A percentile compares a stretch with the other conserved stretches of the same genome.
These are phyloP conservation scores for Toxonevra muliebris DNA, from an alignment of 2,888 invertebrate genomes.

Conservation along the genomic window DNA sequence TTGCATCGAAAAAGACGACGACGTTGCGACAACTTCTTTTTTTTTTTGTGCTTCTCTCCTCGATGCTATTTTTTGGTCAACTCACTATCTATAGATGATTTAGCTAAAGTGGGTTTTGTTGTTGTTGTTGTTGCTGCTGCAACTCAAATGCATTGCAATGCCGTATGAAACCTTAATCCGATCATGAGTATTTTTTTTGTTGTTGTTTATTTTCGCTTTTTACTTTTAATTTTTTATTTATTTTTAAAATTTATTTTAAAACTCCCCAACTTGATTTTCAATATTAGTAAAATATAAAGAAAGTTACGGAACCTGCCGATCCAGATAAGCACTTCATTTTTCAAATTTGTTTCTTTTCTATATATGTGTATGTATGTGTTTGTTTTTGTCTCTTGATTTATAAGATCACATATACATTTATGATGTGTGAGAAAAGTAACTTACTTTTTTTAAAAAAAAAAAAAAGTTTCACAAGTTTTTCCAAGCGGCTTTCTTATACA, in stretches of 20 bases:
- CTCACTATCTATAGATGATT: background rate
- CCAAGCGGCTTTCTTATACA: no score
- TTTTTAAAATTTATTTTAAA: background rate
- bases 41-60: no score
- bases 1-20: constrained; percentile 22
- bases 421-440: no score
- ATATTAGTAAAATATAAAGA: constrained; percentile 26
- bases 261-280: background rate
- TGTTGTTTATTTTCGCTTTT: background rate
- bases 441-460: no score
- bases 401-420: background rate
- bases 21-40: background rate
- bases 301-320: constrained; percentile 36
- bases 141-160: constrained; percentile 24
- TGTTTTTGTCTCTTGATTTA: constrained; percentile 10
- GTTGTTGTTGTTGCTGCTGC: background rate
- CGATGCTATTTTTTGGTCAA: background rate
- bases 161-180: constrained; percentile 30
- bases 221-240: constrained; percentile 3
- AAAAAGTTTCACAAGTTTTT: no score
- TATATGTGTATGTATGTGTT: background rate
- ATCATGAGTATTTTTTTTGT: constrained; percentile 20
- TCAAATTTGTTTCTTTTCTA: background rate
- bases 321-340: constrained; percentile 16
- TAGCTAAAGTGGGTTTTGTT: background rate